Conservation (phyloP, 2,888 invertebrate genomes). For the Ctena decussata region DNA sequence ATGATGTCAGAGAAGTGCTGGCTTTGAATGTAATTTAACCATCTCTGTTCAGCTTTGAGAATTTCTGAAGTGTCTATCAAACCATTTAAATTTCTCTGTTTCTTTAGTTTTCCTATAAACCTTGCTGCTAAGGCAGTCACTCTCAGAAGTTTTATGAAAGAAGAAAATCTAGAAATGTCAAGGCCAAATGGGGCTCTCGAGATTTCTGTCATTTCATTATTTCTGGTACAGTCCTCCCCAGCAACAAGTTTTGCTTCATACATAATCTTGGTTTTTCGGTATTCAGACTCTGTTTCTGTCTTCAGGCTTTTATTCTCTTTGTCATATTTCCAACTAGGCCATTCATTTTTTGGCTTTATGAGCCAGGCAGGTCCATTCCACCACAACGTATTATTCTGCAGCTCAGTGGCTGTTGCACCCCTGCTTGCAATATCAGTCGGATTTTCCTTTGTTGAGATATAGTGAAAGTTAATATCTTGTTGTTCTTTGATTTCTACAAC, state of each 20-base stretch:
- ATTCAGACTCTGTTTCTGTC: not conserved
- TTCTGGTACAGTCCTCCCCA: not conserved
- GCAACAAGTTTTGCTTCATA: not conserved
- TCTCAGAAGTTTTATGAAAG: not conserved
- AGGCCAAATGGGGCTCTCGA: not conserved
- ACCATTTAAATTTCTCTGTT: not conserved
- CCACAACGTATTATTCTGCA: not conserved
- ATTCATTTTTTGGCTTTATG: not conserved
- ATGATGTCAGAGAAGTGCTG: not conserved
- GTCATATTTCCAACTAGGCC: not conserved
- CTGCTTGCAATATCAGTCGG: not conserved
- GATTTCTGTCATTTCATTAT: not conserved
- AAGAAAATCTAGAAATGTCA: not conserved
- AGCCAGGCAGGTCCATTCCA: not conserved
- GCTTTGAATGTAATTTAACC: not conserved
- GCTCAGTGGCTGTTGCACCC: not conserved
- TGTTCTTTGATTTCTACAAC: not conserved
- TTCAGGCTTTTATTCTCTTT: not conserved
- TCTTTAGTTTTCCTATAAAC: not conserved
- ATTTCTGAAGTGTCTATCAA: not conserved
- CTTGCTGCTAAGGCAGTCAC: not conserved
- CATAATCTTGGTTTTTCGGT: not conserved
- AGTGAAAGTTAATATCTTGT: not conserved
- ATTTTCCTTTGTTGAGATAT: not conserved
- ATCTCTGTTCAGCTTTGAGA: not conserved